phyloP scores from a whole-genome alignment of 1,140 invertebrate species.

The Panagrolaimus sp. region DNA sequence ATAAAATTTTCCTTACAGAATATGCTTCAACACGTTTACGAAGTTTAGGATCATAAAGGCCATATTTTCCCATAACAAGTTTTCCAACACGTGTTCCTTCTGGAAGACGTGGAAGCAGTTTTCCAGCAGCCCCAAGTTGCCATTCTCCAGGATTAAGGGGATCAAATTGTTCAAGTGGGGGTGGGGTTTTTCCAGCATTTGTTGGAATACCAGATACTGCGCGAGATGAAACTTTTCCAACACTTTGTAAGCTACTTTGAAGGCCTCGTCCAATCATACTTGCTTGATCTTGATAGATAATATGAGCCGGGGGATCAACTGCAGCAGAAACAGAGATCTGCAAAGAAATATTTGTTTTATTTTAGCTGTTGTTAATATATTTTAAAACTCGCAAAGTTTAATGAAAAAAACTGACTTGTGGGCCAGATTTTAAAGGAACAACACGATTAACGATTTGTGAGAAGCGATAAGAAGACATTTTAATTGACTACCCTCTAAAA shows the following conservation, averaged over 20 bases:
- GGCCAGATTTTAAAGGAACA: slow-evolving; percentile 2
- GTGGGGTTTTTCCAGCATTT: slow-evolving; percentile 44
- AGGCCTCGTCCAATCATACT: slow-evolving; percentile 14
- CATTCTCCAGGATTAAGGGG: slow-evolving; percentile 55
- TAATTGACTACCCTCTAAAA: background rate
- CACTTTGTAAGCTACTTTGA: background rate
- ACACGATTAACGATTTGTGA: slow-evolving; percentile 10
- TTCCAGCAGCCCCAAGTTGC: slow-evolving; percentile 54
- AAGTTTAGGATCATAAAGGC: slow-evolving; percentile 52
- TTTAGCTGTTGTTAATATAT: background rate
- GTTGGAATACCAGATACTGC: slow-evolving; percentile 33
- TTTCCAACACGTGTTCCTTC: slow-evolving; percentile 54
- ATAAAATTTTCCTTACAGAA: slow-evolving; percentile 30
- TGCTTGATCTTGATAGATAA: slow-evolving; percentile 24
- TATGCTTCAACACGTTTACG: slow-evolving; percentile 42
- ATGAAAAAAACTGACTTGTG: slow-evolving; percentile 9
- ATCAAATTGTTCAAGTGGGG: slow-evolving; percentile 51
- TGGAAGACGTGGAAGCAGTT: slow-evolving; percentile 56
- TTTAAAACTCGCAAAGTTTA: background rate
- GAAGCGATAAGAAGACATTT: slow-evolving; percentile 10
- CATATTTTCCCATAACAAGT: slow-evolving; percentile 57
- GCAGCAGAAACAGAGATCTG: slow-evolving; percentile 17
- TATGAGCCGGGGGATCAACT: slow-evolving; percentile 7
- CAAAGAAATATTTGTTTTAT: background rate
- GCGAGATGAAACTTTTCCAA: background rate